Evolutionary conservation across 2,113 vertebrate species (phyloP), one percentile per base, ranked within the genome.

Genomic region (Odontesthes bonariensis): DNA sequence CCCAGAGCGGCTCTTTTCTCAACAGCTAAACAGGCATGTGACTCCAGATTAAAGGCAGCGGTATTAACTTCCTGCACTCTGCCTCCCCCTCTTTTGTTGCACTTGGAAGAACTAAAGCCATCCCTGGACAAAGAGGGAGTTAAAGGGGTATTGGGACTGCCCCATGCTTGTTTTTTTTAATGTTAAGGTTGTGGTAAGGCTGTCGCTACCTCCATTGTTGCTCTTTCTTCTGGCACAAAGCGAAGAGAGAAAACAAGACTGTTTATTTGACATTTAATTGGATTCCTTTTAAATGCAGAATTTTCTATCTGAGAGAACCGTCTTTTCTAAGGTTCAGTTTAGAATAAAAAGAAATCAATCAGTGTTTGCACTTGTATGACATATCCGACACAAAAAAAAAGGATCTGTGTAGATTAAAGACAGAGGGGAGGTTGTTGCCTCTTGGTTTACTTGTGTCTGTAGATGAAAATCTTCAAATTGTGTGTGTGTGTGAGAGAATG

Each of bases 171-270:
- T 75, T 75, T 82, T 75, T 82, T 74, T 56, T 51, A 46, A 10
- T 33, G 17, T 27, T 35, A 5, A 59, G 11, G 47, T 42, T 68
- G 63, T 74, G 57, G 68, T 83, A 68, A 51, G 66, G 52, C 69
- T 56, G 57, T 78, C 77, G 35, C 55, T 31, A 49, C 47, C 61
- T 47, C 52, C 22, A 20, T 47, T 46, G 51, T 67, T 22, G 44
- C 46, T 38, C 11, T 72, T 44, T 32, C 22, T 65, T 66, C 52
- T 70, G 38, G 75, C 64, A 78, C 55, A 76, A 42, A 83, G 72
- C 77, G 69, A 72, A 44, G 82, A 76, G 82, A 70, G 74, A 35
- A 85, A 85, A 83, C 81, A 74, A 20, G 81, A 17, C 63, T 42
- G 59, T n/a, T 53, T 60, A 32, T 59, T 57, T 67, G 52, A 51